These are phyloP conservation scores for Scelioninae gen. 2 DNA, from an alignment of 2,888 invertebrate genomes.

Conservation along the genomic window DNA sequence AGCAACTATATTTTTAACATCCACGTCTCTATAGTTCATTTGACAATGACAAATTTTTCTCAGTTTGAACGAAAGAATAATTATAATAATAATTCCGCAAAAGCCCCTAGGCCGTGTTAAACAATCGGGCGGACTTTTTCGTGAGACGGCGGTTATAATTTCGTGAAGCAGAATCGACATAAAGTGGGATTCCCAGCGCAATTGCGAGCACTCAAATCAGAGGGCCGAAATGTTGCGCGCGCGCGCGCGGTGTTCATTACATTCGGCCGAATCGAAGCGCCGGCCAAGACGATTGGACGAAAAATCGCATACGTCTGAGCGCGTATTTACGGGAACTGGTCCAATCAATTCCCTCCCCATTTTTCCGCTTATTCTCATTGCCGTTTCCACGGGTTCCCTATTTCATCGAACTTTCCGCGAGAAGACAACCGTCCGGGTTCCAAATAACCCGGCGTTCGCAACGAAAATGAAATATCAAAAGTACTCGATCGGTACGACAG, in stretches of 20 bases:
- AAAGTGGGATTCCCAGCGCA: constrained; percentile 62
- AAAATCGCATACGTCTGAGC: constrained; percentile 61
- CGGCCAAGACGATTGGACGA: constrained; percentile 43
- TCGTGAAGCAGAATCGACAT: constrained; percentile 32
- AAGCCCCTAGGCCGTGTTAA: too few species aligned
- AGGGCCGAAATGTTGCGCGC: constrained; percentile 62
- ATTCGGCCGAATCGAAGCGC: constrained; percentile 29
- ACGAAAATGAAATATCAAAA: constrained; percentile 18
- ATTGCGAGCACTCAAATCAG: constrained; percentile 69
- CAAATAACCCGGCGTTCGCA: constrained; percentile 1
- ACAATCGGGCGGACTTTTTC: constrained; percentile 18
- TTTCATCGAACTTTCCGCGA: constrained; percentile 50
- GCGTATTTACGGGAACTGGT: constrained; percentile 70
- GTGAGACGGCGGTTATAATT: constrained; percentile 38
- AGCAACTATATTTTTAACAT: too few species aligned
- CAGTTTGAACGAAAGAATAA: too few species aligned
- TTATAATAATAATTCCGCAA: too few species aligned
- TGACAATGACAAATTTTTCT: too few species aligned
- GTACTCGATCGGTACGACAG: too few species aligned
- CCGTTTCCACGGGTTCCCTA: constrained; percentile 12
- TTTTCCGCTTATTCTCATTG: constrained; percentile 57
- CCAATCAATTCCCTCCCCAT: constrained; percentile 70
- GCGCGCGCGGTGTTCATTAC: constrained; percentile 36
- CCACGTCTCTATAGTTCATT: too few species aligned
- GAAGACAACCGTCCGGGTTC: constrained; percentile 42